Base-by-base conservation (phyloP, 1,140 invertebrate genomes). In the Meteorus sp. region DNA sequence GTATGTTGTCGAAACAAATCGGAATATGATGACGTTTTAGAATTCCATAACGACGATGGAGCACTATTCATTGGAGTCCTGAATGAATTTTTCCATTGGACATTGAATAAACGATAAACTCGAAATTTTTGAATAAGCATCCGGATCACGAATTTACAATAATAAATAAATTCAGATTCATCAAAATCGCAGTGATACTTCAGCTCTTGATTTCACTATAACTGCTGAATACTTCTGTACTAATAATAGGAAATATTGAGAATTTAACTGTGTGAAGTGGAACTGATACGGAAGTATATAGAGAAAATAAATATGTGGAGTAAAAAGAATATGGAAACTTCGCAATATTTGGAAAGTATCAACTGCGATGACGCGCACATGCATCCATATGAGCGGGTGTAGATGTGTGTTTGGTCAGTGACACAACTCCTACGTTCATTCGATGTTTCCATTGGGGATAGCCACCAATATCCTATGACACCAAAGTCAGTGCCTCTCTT, bases 381-480 rank as follows among this genome's bases (percentile, higher is more conserved):
- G 27, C 9, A 29, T 29, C 4, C 9, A 29, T 29, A 29, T 29
- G n/a, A n/a, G n/a, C 9, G 27, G 27, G 9, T 29, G 35, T 39
- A 9, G 15, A 6, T 20, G 20, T 23, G 22, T 27, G 31, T 51
- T 45, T 57, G 55, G 56, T 51, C 56, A 51, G 31, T 51, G 56
- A 58, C 56, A 51, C 45, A 25, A 58, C 51, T 58, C 51, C 56
- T 47, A 51, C 56, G 11, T 13, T 48, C 56, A 58, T 47, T 58
- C 56, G 47, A 58, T 48, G 51, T 58, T 51, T 58, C 56, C 56
- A 47, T 31, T 35, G 56, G 25, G 56, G 39, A 58, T 58, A 58
- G 29, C 27, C 23, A 35, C 45, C 56, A 58, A 58, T 58, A 58
- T 58, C 56, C 56, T 58, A 19, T 15, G 29, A 41, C 19, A 54